Evolutionary conservation across 2,113 vertebrate genomes (phyloP), one percentile per base, ranked within the genome.

Genomic region (Eulemur rufifrons): DNA sequence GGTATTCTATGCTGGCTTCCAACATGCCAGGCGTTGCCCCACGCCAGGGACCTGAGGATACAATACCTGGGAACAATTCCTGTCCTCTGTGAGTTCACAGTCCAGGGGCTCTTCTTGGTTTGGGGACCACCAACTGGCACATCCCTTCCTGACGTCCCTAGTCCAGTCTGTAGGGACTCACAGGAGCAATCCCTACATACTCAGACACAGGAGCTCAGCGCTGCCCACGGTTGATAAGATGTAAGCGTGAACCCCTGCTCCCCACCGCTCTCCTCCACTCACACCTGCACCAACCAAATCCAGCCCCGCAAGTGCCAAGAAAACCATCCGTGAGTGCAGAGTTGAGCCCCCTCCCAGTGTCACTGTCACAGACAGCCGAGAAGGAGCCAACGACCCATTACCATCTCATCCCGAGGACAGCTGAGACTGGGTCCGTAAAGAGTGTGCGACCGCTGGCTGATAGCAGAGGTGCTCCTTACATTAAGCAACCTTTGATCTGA

Each of bases 21-120:
- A 32, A 12, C 14, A 0, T 0, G 8, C 66, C 82, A 15, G 1
- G 27, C n/a, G 39, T 15, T 23, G 6, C 50, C 10, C 15, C 14
- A 42, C 32, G 13, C 42, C 69, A 3, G 39, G 20, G 13, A 27
- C 1, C 7, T 47, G 23, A 91, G 45, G 56, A 20, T 20, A 11
- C 14, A 47, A 20, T 20, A 11, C 14, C 0, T 8, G 21, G 5
- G 25, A 11, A 63, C 0, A 3, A 25, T 12, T n/a, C 34, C 81
- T 27, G 1, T 27, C 5, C 34, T n/a, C 29, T 15, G 20, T 18
- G 56, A 86, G 47, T 9, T 66, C 76, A 95, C 27, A 39, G 14
- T 29, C 47, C 37, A 68, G 9, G 34, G 50, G 7, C 1, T 10
- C 2, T 78, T 80, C 37, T 18, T 37, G 47, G 61, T n/a, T 69